Evolutionary conservation across 2,797 vertebrate genomes (phyloP).

Genomic region (Xiphorhynchus erythropygius): DNA sequence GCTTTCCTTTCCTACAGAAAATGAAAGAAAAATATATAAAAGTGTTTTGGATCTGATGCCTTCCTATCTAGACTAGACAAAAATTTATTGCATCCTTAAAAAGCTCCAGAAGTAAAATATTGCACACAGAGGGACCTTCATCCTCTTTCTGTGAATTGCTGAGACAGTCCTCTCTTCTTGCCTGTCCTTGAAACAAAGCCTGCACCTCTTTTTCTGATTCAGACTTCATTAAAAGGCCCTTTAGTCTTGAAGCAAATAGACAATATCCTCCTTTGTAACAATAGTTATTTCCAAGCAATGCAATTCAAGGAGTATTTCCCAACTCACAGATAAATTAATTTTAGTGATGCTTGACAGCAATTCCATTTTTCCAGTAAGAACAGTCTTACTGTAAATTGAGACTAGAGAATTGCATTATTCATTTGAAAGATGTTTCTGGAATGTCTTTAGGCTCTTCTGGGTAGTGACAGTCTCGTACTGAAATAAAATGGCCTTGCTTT

Average conservation of each 20-base stretch:
- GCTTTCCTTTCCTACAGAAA: conserved; percentile 6
- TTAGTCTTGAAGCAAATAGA: conserved; percentile 8
- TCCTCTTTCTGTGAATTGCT: conserved; percentile 4
- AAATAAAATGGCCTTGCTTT: conserved; percentile 28
- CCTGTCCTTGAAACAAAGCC: conserved; percentile 21
- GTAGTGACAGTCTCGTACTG: background rate
- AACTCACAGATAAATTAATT: conserved; percentile 40
- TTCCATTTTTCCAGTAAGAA: conserved; percentile 45
- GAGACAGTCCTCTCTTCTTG: background rate
- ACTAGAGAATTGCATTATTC: conserved; percentile 40
- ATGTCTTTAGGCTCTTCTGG: conserved; percentile 34
- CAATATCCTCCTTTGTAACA: conserved; percentile 23
- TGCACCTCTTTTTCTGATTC: background rate
- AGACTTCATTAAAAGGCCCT: conserved; percentile 7
- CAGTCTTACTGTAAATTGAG: conserved; percentile 39
- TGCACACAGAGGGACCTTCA: background rate
- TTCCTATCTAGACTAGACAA: background rate
- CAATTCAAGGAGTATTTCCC: conserved; percentile 40
- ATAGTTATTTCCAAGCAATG: conserved; percentile 19
- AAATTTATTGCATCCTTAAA: background rate
- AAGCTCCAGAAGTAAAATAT: conserved; percentile 29
- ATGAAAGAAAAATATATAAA: background rate
- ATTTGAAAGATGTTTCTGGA: conserved; percentile 57
- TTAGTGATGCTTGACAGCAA: conserved; percentile 46
- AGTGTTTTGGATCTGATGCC: background rate